Percentiles rank a stretch among this genome's conserved stretches.
These are phyloP conservation scores for Cheilosia variabilis DNA, from an alignment of 2,888 invertebrate genomes.

Conservation along the genomic window DNA sequence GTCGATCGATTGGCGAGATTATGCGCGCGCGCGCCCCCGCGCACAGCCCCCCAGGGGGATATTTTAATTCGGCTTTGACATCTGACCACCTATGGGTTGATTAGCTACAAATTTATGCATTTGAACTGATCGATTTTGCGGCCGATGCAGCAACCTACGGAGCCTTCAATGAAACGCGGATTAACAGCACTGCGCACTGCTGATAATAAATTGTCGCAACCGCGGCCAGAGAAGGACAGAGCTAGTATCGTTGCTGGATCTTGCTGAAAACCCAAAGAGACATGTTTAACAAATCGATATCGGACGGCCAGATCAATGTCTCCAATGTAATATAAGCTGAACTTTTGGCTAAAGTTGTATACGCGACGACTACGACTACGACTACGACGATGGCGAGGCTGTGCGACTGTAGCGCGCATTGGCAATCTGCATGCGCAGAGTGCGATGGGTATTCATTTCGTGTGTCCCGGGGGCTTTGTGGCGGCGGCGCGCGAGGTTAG, in stretches of 20 bases:
- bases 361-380: neutral
- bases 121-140: conserved; percentile 72
- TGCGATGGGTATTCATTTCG: conserved; percentile 67
- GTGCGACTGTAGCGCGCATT: conserved; percentile 18
- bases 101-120: conserved; percentile 76
- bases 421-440: conserved; percentile 64
- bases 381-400: conserved; percentile 15
- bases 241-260: conserved; percentile 65
- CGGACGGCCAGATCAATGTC: conserved; percentile 77
- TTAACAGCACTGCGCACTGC: conserved; percentile 56
- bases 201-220: conserved; percentile 71
- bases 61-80: conserved; percentile 74
- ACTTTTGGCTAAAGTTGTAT: conserved; percentile 66
- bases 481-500: conserved; percentile 57
- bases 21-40: conserved; percentile 49
- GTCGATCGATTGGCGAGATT: conserved; percentile 71
- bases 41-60: conserved; percentile 50
- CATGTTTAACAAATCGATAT: conserved; percentile 78
- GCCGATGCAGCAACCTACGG: conserved; percentile 17
- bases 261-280: conserved; percentile 74
- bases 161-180: conserved; percentile 67
- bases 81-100: conserved; percentile 76
- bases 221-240: conserved; percentile 28
- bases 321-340: conserved; percentile 73
- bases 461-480: conserved; percentile 66